Evolutionary conservation across 2,113 vertebrate species (phyloP).

Genomic region (Callorhinus ursinus): DNA sequence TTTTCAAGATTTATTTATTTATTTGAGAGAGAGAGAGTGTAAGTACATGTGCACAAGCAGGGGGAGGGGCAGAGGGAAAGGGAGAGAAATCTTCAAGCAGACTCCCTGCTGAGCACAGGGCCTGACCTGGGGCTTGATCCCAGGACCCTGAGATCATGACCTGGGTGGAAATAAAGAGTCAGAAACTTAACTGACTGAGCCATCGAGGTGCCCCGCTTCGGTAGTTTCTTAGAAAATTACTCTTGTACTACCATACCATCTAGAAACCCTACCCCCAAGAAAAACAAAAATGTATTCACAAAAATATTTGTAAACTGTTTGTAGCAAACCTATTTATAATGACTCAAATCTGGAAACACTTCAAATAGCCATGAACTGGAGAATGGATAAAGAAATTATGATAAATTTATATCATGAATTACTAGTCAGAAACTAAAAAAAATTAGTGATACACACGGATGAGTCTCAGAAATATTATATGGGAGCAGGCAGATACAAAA

Average conservation of each 20-base stretch:
- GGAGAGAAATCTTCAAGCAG: no score
- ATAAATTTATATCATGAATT: not conserved
- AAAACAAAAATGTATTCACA: not conserved
- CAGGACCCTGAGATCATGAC: no score
- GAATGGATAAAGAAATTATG: not conserved
- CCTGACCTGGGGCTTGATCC: no score
- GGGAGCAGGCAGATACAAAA: not conserved
- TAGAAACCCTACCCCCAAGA: not conserved
- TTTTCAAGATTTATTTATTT: no score
- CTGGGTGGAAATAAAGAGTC: no score
- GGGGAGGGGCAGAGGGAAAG: no score
- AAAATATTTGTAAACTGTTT: not conserved
- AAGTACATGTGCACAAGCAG: no score
- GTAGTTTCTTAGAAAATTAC: not conserved
- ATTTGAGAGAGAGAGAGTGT: no score
- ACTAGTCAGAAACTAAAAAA: not conserved
- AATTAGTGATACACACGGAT: not conserved
- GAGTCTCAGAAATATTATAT: not conserved
- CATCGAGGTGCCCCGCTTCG: not conserved
- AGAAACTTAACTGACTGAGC: no score
- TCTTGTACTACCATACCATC: not conserved
- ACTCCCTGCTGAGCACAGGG: no score
- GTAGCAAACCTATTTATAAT: not conserved
- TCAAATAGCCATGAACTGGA: not conserved
- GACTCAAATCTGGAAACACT: not conserved